Evolutionary conservation across 2,797 vertebrate species (phyloP).

Genomic region (Pseudotriccus pelzelni): DNA sequence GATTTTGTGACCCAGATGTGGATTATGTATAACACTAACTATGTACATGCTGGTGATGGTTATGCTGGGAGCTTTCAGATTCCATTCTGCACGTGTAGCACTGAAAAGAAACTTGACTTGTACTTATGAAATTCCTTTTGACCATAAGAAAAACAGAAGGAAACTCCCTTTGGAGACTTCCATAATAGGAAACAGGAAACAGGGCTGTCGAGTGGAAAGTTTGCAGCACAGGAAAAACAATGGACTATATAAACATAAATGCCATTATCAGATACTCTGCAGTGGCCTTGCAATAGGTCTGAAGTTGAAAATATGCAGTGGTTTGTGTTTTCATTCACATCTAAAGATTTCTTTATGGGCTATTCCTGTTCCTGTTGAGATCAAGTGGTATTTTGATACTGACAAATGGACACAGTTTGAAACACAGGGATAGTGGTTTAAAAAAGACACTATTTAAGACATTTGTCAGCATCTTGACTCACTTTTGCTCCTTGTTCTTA

Average conservation of each 20-base stretch:
- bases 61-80: constrained; percentile 47
- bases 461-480: constrained; percentile 34
- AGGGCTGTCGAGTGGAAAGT: constrained; percentile 51
- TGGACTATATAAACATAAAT: constrained; percentile 52
- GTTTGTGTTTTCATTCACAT: constrained; percentile 58
- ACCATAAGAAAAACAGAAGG: constrained; percentile 62
- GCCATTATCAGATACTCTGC: constrained; percentile 49
- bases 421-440: background rate
- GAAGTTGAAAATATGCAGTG: constrained; percentile 55
- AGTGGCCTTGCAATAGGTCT: constrained; percentile 26
- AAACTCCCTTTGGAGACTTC: constrained; percentile 55
- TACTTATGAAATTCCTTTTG: constrained; percentile 60
- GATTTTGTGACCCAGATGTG: constrained; percentile 62
- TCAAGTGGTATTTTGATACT: constrained; percentile 32
- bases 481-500: constrained; percentile 28
- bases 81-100: constrained; percentile 43
- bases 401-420: constrained; percentile 37
- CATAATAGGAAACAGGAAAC: constrained; percentile 61
- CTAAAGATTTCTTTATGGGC: constrained; percentile 35
- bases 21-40: constrained; percentile 57
- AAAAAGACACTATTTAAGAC: background rate
- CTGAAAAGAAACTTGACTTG: constrained; percentile 59
- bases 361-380: constrained; percentile 7
- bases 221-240: constrained; percentile 58
- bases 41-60: constrained; percentile 39